Evolutionary conservation across 2,797 vertebrate species (phyloP).

Genomic region (Lagocephalus sceleratus): DNA sequence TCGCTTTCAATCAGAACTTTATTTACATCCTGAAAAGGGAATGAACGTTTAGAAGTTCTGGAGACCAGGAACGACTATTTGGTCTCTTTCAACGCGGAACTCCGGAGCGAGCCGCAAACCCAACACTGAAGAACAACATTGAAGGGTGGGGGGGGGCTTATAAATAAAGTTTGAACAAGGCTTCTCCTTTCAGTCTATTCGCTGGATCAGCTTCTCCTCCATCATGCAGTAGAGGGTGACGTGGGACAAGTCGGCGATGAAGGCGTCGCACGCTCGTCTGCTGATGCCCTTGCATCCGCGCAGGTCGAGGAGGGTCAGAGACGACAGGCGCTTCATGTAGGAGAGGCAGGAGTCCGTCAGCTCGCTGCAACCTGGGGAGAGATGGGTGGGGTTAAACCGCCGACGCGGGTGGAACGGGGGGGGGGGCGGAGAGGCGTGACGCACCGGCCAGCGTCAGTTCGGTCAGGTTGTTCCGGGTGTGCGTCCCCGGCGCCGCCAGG

Average conservation of each 20-base stretch:
- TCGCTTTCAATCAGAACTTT: neutral
- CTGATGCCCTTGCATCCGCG: constrained; percentile 89
- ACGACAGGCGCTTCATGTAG: constrained; percentile 87
- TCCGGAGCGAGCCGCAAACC: neutral
- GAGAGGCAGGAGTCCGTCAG: constrained; percentile 90
- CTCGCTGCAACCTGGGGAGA: constrained; percentile 85
- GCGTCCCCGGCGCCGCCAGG: constrained; percentile 88
- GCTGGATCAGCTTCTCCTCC: constrained; percentile 96
- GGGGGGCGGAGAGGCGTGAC: too few relatives aligned
- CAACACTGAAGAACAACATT: neutral
- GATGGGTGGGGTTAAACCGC: neutral
- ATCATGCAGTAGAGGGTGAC: constrained; percentile 92
- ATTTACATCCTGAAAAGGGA: neutral
- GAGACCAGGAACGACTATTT: neutral
- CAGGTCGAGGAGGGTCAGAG: constrained; percentile 89
- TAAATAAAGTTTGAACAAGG: neutral
- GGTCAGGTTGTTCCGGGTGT: constrained; percentile 87
- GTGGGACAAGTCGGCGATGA: constrained; percentile 96
- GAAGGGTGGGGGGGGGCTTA: too few relatives aligned
- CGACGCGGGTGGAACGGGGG: too few relatives aligned
- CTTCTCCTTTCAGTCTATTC: constrained; percentile 69
- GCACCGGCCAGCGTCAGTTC: constrained; percentile 92
- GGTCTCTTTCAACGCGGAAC: neutral
- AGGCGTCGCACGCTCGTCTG: constrained; percentile 87
- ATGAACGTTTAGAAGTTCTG: neutral